Evolutionary conservation across 2,113 vertebrate species (phyloP), one percentile per base, ranked within the genome.

Genomic region (Bungarus multicinctus): DNA sequence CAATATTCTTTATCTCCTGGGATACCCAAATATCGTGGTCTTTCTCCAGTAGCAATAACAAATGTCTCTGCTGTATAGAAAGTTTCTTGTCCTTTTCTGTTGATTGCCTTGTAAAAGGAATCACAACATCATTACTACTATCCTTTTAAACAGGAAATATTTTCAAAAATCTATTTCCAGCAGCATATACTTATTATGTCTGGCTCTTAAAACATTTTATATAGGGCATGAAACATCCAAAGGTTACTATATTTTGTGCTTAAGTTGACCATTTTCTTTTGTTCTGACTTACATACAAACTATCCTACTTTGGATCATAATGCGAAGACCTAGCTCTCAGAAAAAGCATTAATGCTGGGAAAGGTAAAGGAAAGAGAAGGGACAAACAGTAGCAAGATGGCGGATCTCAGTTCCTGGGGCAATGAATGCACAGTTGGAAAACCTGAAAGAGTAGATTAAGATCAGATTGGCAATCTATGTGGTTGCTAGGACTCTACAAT

Each of bases 1-100:
- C 99, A 99, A 96, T 98, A 97, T 93, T 99, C 99, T 92, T 98
- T 98, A 96, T 99, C 99, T 96, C 99, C 99, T 20, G 98, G 98
- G 95, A 99, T 95, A 58, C 97, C 98, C 81, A 98, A 95, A 93
- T 99, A 99, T 34, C 99, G 98, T 0, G 99, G 99, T 90, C 99
- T 97, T 96, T 99, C 98, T 1, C 99, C 99, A 3, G 99, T 99
- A 12, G 99, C 99, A 93, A 99, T 93, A 25, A 99, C 97, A 97
- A 99, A 99, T 58, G 95, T 98, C 0, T 98, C 97, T 90, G 98
- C 98, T 4, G 99, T 99, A 93, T 99, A 97, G 92, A 98, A 98
- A 0, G 97, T 98, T 96, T 99, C 99, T 95, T 99, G 99, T 58
- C 99, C 98, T 93, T 98, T 98, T 94, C 97, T 99, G 94, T 98